Conservation (phyloP, 2,113 vertebrate species). For the Poeciliopsis turrubarensis region DNA sequence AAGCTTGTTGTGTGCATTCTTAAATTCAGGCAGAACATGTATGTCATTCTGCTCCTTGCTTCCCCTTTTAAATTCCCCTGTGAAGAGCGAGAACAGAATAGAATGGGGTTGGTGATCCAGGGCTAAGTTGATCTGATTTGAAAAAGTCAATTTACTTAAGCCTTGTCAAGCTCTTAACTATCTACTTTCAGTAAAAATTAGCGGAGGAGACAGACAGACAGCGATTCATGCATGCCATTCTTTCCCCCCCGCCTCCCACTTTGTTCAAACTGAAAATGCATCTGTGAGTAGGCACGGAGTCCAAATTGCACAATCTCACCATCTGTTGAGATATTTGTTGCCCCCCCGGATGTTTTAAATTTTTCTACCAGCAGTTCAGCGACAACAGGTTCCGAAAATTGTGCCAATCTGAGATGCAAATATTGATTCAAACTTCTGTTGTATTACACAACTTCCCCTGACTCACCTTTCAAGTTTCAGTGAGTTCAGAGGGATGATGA, state of each 20-base stretch:
- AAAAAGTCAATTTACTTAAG: constrained; percentile 49
- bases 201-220: constrained; percentile 53
- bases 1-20: background rate
- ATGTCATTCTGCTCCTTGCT: too few species aligned
- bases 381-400: background rate
- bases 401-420: background rate
- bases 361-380: background rate
- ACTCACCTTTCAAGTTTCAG: constrained; percentile 42
- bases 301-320: constrained; percentile 49
- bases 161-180: constrained; percentile 51
- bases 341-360: background rate
- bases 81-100: background rate
- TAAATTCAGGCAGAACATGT: background rate
- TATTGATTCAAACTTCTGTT: background rate
- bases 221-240: constrained; percentile 61
- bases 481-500: constrained; percentile 30
- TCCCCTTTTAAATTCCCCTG: background rate
- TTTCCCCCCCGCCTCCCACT: constrained; percentile 17
- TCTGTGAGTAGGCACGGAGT: constrained; percentile 37
- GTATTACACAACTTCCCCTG: constrained; percentile 40
- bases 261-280: constrained; percentile 48
- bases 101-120: background rate
- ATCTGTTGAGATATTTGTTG: constrained; percentile 51
- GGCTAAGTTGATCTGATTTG: constrained; percentile 6
- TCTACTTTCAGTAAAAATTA: constrained; percentile 59